Base-by-base conservation (phyloP, 30 jellyfish, hydroid and myxozoan species). In the Calvadosia cruxmelitensis region DNA sequence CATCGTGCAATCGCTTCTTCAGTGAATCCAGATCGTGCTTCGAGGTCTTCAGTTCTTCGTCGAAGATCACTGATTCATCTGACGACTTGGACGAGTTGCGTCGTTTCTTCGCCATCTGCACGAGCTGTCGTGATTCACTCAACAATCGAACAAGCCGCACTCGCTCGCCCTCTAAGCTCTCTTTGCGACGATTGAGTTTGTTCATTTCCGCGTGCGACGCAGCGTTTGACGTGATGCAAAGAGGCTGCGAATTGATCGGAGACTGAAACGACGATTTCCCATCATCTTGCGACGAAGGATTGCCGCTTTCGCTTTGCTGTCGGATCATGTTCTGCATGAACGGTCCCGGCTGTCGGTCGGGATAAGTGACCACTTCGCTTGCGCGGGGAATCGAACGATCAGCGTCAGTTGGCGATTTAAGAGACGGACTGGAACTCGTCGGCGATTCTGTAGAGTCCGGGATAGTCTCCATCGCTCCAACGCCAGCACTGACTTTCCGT, bases 121-220 rank as follows among this genome's bases (percentile, higher is more conserved):
- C 84, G 16, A 67, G 80, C 5, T 33, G 53, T 50, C 64, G 53
- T 63, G 81, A 26, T 0, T 72, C 88, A 3, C 83, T 78, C 63
- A 91, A 49, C 33, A 90, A 74, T 25, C 34, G 72, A 0, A 72
- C 64, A 2, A 91, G 70, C n/a, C 62, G 67, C 15, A 30, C 65
- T 63, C 76, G 77, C 49, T 91, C 94, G 64, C 70, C 66, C 53
- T 91, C 94, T 49, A 91, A 65, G 7, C 65, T 73, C 31, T 78
- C 95, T 62, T 70, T 71, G 68, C 74, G 57, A 42, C 57, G 57
- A 42, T 42, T 42, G 20, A 42, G 57, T 27, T 67, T 72, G 36
- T 67, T 48, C 52, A 91, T 70, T 13, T 73, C 94, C 23, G 72
- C 75, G 24, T 74, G 71, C 25, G 68, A 34, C 33, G 10, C 64